A percentile compares a stretch with the other conserved stretches of the same genome.
Conservation (phyloP, 64 coral and sea anemone genomes). For the Montipora efflorescens region DNA sequence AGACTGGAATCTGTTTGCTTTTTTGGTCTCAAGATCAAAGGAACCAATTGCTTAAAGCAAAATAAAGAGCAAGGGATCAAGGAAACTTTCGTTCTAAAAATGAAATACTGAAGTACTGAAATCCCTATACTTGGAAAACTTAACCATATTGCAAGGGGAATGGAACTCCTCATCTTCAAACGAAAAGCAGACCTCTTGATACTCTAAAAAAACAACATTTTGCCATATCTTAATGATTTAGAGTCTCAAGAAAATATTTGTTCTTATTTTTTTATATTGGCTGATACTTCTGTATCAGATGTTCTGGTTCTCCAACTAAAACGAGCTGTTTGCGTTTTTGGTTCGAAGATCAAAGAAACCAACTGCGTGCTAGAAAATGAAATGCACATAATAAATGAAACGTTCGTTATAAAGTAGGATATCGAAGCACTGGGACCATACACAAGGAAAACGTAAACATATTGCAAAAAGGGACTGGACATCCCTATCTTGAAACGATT, state of each 20-base stretch:
- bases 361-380: too few species aligned
- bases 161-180: not conserved
- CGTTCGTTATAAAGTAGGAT: too few species aligned
- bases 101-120: not conserved
- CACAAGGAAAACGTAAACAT: too few species aligned
- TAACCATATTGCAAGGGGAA: not conserved
- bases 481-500: too few species aligned
- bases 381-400: too few species aligned
- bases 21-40: not conserved
- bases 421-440: too few species aligned
- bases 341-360: too few species aligned
- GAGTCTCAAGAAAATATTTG: not conserved
- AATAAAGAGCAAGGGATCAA: not conserved
- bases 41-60: not conserved
- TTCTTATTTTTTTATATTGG: not conserved
- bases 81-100: not conserved
- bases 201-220: not conserved
- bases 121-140: not conserved
- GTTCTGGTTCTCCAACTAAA: not conserved
- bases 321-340: not conserved
- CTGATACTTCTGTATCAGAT: not conserved
- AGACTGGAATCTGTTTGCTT: not conserved
- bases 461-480: too few species aligned
- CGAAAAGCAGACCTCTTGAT: not conserved
- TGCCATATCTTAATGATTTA: not conserved